These are phyloP conservation scores for Pardalotus punctatus DNA, from an alignment of 2,113 vertebrate genomes.

Conservation along the genomic window DNA sequence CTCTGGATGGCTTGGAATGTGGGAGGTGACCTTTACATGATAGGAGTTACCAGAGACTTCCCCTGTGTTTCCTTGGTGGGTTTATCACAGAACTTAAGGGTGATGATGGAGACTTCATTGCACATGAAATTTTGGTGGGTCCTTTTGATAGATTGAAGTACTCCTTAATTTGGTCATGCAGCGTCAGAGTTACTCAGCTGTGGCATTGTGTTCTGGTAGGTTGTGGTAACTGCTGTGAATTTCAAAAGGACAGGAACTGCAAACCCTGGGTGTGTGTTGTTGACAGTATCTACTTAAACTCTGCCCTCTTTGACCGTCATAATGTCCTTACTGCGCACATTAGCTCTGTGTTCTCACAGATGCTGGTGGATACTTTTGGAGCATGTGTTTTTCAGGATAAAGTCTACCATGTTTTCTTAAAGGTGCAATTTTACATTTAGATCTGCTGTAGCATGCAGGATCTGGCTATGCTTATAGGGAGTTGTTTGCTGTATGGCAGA, in stretches of 20 bases:
- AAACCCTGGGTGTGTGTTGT: not conserved
- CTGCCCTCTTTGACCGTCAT: not conserved
- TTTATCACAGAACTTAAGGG: not conserved
- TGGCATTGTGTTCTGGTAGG: not conserved
- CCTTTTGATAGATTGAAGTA: not conserved
- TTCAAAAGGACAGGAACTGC: conserved; percentile 8
- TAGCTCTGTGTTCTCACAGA: not conserved
- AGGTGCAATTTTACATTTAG: not conserved
- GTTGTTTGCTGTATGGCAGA: not conserved
- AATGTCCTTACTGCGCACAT: not conserved
- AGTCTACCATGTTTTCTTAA: not conserved
- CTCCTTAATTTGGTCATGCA: not conserved
- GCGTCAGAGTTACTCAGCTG: not conserved
- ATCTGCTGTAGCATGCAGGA: not conserved
- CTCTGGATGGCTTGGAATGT: not conserved
- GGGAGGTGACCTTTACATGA: not conserved
- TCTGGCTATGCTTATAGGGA: not conserved
- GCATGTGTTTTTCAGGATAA: accelerated
- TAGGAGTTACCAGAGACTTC: not conserved
- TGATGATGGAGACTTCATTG: not conserved
- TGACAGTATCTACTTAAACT: not conserved
- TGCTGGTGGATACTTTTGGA: not conserved
- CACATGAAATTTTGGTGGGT: not conserved
- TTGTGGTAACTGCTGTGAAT: not conserved
- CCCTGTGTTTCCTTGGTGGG: not conserved